Evolutionary conservation across 2,113 vertebrate species (phyloP).

Genomic region (Centropristis striata): DNA sequence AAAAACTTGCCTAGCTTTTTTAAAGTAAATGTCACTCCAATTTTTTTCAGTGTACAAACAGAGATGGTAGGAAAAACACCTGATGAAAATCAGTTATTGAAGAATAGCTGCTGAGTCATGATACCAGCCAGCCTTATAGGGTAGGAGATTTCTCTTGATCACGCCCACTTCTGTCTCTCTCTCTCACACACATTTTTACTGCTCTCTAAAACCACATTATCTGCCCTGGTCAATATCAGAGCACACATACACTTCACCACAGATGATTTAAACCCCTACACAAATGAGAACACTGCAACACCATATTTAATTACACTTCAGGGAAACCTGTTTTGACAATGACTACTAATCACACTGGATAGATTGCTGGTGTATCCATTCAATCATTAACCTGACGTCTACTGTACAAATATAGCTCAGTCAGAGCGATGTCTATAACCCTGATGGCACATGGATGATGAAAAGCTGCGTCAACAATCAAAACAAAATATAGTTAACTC

Average conservation of each 20-base stretch:
- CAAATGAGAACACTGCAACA: not conserved
- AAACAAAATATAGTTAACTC: not conserved
- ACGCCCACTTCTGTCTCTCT: constrained; percentile 20
- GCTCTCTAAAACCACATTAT: not conserved
- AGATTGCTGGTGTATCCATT: constrained; percentile 19
- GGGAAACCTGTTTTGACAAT: constrained; percentile 12
- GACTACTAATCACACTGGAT: not conserved
- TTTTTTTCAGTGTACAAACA: too few relatives aligned
- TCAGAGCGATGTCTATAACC: not conserved
- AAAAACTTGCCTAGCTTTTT: too few relatives aligned
- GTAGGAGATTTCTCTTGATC: not conserved
- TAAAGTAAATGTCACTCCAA: too few relatives aligned
- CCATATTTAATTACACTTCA: not conserved
- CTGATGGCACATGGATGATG: constrained; percentile 1
- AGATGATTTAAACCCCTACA: not conserved
- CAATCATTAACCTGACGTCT: constrained; percentile 55
- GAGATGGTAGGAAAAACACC: not conserved
- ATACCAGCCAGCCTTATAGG: constrained; percentile 1
- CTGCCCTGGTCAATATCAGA: not conserved
- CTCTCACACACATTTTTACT: not conserved
- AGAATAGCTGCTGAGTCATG: constrained; percentile 38
- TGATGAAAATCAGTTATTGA: not conserved
- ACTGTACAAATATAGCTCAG: constrained; percentile 19
- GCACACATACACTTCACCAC: not conserved
- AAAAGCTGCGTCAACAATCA: not conserved